A percentile compares a stretch with the other conserved stretches of the same genome.
Conservation (phyloP, 2,888 invertebrate species). For the Graphium colonna region DNA sequence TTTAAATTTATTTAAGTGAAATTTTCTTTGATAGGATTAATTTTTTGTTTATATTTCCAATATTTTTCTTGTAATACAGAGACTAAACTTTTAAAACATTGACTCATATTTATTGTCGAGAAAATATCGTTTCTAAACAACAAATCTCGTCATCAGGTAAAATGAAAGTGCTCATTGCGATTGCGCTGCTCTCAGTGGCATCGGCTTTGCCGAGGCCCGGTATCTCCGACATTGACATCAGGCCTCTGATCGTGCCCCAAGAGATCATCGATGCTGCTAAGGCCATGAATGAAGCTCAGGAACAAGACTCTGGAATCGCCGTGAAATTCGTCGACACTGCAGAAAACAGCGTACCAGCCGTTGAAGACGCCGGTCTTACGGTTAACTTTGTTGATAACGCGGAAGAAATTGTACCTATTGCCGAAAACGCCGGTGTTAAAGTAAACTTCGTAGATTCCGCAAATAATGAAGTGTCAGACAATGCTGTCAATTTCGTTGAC, state of each 20-base stretch:
- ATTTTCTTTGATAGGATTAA: neutral
- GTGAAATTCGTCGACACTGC: neutral
- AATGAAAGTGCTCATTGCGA: slow-evolving; percentile 55
- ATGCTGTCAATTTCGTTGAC: neutral
- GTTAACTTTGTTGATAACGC: slow-evolving; percentile 18
- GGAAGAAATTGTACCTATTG: neutral
- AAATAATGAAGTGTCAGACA: neutral
- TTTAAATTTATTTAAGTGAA: too few species aligned
- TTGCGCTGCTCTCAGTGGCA: slow-evolving; percentile 50
- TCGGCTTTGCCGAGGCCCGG: slow-evolving; percentile 38
- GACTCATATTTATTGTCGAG: too few species aligned
- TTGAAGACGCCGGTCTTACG: slow-evolving; percentile 17
- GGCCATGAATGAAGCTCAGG: slow-evolving; percentile 1
- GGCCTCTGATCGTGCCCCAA: slow-evolving; percentile 30
- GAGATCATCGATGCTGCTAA: slow-evolving; percentile 28
- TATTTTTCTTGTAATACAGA: too few species aligned
- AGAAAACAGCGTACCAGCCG: neutral
- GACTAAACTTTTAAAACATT: too few species aligned
- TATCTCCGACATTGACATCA: slow-evolving; percentile 20
- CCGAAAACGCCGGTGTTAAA: neutral
- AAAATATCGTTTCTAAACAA: neutral
- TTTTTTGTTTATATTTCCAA: slow-evolving; percentile 2
- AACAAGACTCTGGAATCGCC: neutral
- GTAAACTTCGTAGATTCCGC: slow-evolving; percentile 11
- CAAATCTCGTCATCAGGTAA: slow-evolving; percentile 35